phyloP scores from a whole-genome alignment of 2,888 invertebrate genomes.

The Andrena bucephala region DNA sequence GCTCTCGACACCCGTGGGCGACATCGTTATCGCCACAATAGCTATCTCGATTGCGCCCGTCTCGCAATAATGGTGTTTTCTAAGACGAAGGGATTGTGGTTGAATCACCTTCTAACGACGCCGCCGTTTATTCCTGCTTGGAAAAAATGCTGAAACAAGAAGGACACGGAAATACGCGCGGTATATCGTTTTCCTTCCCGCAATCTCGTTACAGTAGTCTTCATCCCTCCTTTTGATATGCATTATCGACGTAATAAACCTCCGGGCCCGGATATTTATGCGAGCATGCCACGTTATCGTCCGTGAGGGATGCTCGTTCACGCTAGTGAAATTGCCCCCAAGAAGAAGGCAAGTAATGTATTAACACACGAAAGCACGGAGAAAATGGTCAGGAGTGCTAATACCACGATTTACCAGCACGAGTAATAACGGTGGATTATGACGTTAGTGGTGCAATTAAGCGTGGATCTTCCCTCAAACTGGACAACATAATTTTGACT shows the following conservation, averaged over 20 bases:
- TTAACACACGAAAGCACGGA: conserved; percentile 56
- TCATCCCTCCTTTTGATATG: conserved; percentile 44
- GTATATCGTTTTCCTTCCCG: background rate
- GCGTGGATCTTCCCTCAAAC: conserved; percentile 1
- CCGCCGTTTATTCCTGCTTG: conserved; percentile 22
- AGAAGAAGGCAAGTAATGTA: conserved; percentile 52
- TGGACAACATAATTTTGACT: conserved; percentile 17
- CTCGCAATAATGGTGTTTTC: conserved; percentile 67
- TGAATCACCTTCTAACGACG: conserved; percentile 43
- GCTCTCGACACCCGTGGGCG: conserved; percentile 66
- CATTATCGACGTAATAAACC: conserved; percentile 67
- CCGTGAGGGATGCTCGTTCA: conserved; percentile 64
- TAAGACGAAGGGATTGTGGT: conserved; percentile 61
- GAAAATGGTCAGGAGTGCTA: conserved; percentile 48
- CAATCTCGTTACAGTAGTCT: conserved; percentile 26
- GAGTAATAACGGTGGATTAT: conserved; percentile 57
- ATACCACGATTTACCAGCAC: conserved; percentile 38
- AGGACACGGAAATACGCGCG: conserved; percentile 2
- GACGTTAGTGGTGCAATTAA: conserved; percentile 40
- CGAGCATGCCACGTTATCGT: conserved; percentile 63
- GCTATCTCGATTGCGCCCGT: conserved; percentile 54
- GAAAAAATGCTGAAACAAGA: conserved; percentile 53
- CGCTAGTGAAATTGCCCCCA: conserved; percentile 49
- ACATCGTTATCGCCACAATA: conserved; percentile 73
- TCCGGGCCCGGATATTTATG: conserved; percentile 59